Evolutionary conservation across 2,113 vertebrate species (phyloP).

Genomic region (Urocolius indicus): DNA sequence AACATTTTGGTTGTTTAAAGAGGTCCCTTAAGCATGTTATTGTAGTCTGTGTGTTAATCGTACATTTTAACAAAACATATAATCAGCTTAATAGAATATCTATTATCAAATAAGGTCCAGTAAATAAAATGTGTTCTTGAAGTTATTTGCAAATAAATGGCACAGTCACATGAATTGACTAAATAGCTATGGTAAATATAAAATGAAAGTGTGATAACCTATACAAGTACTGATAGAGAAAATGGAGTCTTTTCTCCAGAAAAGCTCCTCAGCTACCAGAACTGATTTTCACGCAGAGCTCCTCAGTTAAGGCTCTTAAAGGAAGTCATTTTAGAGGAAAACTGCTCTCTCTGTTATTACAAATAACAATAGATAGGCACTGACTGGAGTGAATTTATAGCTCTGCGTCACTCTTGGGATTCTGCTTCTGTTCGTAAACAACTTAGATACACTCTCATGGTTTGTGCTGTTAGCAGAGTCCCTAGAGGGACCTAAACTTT

Average conservation of each 20-base stretch:
- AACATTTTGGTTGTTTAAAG: neutral
- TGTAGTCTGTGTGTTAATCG: neutral
- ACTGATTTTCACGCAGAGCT: constrained; percentile 40
- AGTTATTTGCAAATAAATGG: neutral
- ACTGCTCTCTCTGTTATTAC: constrained; percentile 56
- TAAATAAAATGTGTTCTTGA: neutral
- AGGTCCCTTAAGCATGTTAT: neutral
- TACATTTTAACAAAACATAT: neutral
- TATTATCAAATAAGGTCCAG: neutral
- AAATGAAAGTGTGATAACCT: constrained; percentile 1
- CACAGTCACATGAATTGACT: neutral
- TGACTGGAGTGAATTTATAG: constrained; percentile 58
- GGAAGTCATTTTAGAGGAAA: constrained; percentile 15
- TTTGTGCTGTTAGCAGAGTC: constrained; percentile 50
- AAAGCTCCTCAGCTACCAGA: constrained; percentile 12
- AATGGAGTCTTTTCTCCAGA: constrained; percentile 21
- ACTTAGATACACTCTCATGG: constrained; percentile 55
- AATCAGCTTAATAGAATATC: neutral
- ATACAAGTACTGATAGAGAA: neutral
- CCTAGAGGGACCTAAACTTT: constrained; percentile 56
- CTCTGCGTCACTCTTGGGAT: constrained; percentile 54
- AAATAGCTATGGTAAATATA: neutral
- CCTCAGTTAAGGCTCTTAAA: constrained; percentile 51
- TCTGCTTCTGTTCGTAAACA: constrained; percentile 68
- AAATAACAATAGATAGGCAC: constrained; percentile 65